These are phyloP conservation scores for Anoplopoma fimbria DNA, from an alignment of 2,113 vertebrate genomes.

Conservation along the genomic window DNA sequence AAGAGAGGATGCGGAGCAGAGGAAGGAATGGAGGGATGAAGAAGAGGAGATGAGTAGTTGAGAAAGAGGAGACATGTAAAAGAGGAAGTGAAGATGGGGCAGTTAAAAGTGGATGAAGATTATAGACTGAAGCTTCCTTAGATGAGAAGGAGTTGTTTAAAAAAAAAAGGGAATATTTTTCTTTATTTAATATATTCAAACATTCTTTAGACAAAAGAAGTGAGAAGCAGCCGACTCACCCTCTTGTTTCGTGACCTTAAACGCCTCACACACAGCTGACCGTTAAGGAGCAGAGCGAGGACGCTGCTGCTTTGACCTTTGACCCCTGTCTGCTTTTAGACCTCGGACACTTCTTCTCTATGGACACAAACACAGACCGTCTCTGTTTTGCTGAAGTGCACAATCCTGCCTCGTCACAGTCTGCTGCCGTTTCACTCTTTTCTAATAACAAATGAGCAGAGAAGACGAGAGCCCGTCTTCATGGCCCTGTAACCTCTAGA, in stretches of 20 bases:
- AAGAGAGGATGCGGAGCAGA: too few relatives aligned
- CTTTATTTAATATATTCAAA: neutral
- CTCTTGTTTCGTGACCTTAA: neutral
- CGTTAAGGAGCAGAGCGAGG: neutral
- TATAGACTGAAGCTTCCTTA: too few relatives aligned
- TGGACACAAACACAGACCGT: neutral
- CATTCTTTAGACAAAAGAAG: neutral
- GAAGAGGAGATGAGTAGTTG: too few relatives aligned
- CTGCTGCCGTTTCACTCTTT: neutral
- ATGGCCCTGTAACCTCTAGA: conserved; percentile 3
- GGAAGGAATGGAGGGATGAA: too few relatives aligned
- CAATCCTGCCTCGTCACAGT: neutral
- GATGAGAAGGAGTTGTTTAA: neutral
- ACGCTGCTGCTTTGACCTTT: conserved; percentile 25
- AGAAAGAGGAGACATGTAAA: too few relatives aligned
- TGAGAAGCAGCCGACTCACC: neutral
- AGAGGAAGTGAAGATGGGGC: too few relatives aligned
- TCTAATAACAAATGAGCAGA: neutral
- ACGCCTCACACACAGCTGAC: neutral
- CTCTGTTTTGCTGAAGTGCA: neutral
- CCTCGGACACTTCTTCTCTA: neutral
- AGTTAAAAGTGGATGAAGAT: neutral
- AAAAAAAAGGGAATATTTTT: neutral
- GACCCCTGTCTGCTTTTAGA: conserved; percentile 31
- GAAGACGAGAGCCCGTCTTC: neutral